phyloP scores from a whole-genome alignment of 2,888 invertebrate species.

The Campopleginae sp. region DNA sequence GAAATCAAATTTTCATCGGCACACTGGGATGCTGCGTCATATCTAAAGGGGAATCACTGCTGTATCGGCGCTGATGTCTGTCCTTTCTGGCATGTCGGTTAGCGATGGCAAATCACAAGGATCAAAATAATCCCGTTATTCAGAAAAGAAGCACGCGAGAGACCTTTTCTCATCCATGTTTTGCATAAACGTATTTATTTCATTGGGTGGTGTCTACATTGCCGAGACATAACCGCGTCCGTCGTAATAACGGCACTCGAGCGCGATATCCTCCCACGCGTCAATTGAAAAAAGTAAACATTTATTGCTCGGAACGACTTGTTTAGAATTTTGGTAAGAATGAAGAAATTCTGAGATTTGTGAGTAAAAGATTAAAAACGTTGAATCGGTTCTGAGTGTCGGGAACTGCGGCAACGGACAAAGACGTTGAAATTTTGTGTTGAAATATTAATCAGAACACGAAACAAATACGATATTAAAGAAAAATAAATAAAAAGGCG shows the following conservation, averaged over 20 bases:
- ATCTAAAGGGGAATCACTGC: too few relatives aligned
- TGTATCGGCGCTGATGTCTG: constrained; percentile 46
- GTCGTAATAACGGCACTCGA: constrained; percentile 32
- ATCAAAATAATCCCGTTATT: constrained; percentile 24
- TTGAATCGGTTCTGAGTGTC: neutral
- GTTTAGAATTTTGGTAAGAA: neutral
- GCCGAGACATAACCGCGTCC: constrained; percentile 16
- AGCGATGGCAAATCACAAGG: constrained; percentile 23
- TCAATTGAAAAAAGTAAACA: constrained; percentile 1
- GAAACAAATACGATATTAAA: neutral
- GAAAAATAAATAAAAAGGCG: neutral
- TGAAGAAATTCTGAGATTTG: neutral
- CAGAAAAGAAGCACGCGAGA: constrained; percentile 14
- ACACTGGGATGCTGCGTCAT: too few relatives aligned
- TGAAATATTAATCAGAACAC: neutral
- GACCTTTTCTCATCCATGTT: neutral
- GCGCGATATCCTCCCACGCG: neutral
- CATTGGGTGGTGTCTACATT: constrained; percentile 9
- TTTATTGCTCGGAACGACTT: constrained; percentile 27
- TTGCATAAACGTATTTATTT: constrained; percentile 10
- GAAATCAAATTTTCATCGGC: neutral
- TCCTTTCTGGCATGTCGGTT: constrained; percentile 42
- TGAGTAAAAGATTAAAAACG: neutral
- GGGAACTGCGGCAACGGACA: neutral
- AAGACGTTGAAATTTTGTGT: neutral